A percentile compares a stretch with the other conserved stretches of the same genome.
phyloP scores from a whole-genome alignment of 2,888 invertebrate species.

The Ditylenchus weischeri region DNA sequence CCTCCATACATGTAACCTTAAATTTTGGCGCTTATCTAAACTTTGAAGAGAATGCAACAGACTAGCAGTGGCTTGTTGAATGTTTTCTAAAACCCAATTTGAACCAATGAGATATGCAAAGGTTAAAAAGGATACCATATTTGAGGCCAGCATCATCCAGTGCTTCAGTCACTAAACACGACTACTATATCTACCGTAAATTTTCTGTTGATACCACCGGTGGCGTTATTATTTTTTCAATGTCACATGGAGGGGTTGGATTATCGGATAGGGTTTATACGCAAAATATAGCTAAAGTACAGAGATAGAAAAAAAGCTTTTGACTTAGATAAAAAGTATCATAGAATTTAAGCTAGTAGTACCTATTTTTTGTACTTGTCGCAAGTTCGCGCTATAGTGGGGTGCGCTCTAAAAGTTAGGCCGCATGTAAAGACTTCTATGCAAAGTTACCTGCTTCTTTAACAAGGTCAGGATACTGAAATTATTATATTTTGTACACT shows the following conservation, averaged over 20 bases:
- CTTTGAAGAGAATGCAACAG: not conserved
- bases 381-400: no score
- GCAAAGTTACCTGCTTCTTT: slow-evolving; percentile 72
- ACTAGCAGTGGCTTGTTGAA: slow-evolving; percentile 73
- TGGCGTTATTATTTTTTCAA: no score
- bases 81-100: slow-evolving; percentile 60
- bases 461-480: slow-evolving; percentile 91
- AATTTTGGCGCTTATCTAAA: slow-evolving; percentile 62
- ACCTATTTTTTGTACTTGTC: no score
- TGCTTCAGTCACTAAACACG: slow-evolving; percentile 72
- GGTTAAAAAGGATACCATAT: slow-evolving; percentile 29
- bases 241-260: no score
- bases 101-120: not conserved
- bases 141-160: slow-evolving; percentile 50
- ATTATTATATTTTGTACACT: no score
- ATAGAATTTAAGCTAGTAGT: no score
- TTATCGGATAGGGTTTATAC: no score
- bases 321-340: no score
- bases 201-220: not conserved
- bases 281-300: no score
- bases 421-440: no score
- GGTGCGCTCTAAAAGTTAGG: no score
- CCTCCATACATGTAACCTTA: slow-evolving; percentile 53
- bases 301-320: no score
- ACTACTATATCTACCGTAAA: not conserved